A percentile compares a stretch with the other conserved stretches of the same genome.
Conservation (phyloP, 92 coral and sea anemone genomes). For the Meandrina meandrites region DNA sequence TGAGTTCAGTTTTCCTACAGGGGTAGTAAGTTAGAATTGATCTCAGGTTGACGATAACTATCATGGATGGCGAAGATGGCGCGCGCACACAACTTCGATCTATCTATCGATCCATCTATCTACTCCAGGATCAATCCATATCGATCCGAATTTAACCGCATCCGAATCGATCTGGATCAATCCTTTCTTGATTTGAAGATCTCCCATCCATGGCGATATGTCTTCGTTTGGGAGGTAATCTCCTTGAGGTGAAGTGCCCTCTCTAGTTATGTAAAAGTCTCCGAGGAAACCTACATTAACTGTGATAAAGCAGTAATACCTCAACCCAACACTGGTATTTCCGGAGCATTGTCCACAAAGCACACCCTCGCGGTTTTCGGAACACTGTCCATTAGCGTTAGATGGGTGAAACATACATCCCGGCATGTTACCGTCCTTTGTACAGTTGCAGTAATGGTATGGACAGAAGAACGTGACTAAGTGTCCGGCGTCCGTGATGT, state of each 20-base stretch:
- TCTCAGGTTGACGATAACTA: not conserved
- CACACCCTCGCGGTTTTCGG: slow-evolving; percentile 69
- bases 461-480: slow-evolving; percentile 86
- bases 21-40: not conserved
- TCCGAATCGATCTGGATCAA: too few species aligned
- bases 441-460: slow-evolving; percentile 74
- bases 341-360: slow-evolving; percentile 83
- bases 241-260: too few species aligned
- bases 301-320: not conserved
- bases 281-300: too few species aligned
- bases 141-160: too few species aligned
- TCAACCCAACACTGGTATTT: slow-evolving; percentile 72
- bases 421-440: slow-evolving; percentile 17
- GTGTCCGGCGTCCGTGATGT: slow-evolving; percentile 26
- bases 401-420: slow-evolving; percentile 73
- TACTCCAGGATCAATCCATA: too few species aligned
- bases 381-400: slow-evolving; percentile 67
- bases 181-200: too few species aligned
- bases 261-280: not conserved
- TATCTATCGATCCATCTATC: too few species aligned
- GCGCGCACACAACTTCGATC: too few species aligned
- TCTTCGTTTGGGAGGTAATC: too few species aligned
- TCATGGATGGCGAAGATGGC: not conserved
- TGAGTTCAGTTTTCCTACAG: too few species aligned
- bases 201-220: not conserved